Base-by-base conservation (phyloP, 2,113 vertebrate genomes). In the Daubentonia madagascariensis region DNA sequence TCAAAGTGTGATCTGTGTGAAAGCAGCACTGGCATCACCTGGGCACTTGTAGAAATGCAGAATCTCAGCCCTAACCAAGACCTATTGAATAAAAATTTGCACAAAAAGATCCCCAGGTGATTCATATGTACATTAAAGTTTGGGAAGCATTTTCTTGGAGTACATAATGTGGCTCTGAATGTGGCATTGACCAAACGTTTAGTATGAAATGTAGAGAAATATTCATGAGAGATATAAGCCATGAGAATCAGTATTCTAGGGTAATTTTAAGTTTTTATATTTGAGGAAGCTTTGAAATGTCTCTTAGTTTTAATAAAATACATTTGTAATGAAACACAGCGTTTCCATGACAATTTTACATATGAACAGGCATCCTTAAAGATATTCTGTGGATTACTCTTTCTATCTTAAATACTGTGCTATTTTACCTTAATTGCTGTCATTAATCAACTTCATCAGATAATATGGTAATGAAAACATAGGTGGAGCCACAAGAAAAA, bases 371-470 rank as follows among this genome's bases (percentile, higher is more conserved):
- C 30, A 90, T 80, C 40, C 32, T 87, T 79, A 93, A 95, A 73
- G n/a, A 92, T 94, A 88, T 94, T 89, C 18, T 95, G 20, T 86
- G 9, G 32, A 30, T 97, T 98, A 45, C n/a, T 98, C 23, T 89
- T 96, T 97, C 80, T 96, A 81, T 92, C 65, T 97, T 98, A 90
- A 98, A 96, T 84, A 75, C 75, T 43, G 43, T 92, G 59, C 57
- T 96, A 5, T 95, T 98, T 97, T 97, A 37, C 32, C 37, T 97
- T 98, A 97, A 97, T 97, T 97, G 72, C 28, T 90, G 54, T 91
- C 67, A 97, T 98, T 98, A 97, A 94, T 98, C 92, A 97, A 43
- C 40, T 96, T 97, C 32, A 96, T 97, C 79, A 25, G 3, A 67
- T 97, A 96, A 81, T 45, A 84, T 3, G 12, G 25, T 65, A 85